Evolutionary conservation across 2,113 vertebrate genomes (phyloP).

Genomic region (Pomatostomus ruficeps): DNA sequence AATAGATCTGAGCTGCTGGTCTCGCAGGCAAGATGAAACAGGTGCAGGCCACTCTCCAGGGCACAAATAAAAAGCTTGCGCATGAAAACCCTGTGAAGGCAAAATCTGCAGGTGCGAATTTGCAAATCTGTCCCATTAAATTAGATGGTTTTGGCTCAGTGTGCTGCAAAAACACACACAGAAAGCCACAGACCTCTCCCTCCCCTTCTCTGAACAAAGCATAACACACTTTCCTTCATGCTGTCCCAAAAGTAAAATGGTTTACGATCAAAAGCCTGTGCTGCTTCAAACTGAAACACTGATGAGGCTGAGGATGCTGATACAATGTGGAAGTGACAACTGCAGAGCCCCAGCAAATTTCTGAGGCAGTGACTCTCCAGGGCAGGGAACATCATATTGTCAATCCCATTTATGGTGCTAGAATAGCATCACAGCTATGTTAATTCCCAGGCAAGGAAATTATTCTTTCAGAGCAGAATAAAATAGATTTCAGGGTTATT

Average conservation of each 20-base stretch:
- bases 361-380: not conserved
- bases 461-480: constrained; percentile 3
- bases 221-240: not conserved
- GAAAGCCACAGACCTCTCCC: not conserved
- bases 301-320: not conserved
- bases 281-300: not conserved
- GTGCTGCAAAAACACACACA: not conserved
- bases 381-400: constrained; percentile 29
- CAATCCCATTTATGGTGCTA: not conserved
- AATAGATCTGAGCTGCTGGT: not conserved
- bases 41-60: not conserved
- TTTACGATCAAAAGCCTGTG: not conserved
- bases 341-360: not conserved
- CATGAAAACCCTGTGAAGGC: not conserved
- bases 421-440: constrained; percentile 6
- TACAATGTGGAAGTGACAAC: not conserved
- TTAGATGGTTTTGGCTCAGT: not conserved
- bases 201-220: not conserved
- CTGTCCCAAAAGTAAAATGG: not conserved
- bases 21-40: not conserved
- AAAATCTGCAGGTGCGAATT: constrained; percentile 31
- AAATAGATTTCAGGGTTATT: constrained; percentile 29
- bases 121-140: not conserved
- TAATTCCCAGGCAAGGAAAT: constrained; percentile 5
- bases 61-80: not conserved